A percentile compares a stretch with the other conserved stretches of the same genome.
phyloP scores from a whole-genome alignment of 2,113 vertebrate genomes.

The Engraulis encrasicolus region DNA sequence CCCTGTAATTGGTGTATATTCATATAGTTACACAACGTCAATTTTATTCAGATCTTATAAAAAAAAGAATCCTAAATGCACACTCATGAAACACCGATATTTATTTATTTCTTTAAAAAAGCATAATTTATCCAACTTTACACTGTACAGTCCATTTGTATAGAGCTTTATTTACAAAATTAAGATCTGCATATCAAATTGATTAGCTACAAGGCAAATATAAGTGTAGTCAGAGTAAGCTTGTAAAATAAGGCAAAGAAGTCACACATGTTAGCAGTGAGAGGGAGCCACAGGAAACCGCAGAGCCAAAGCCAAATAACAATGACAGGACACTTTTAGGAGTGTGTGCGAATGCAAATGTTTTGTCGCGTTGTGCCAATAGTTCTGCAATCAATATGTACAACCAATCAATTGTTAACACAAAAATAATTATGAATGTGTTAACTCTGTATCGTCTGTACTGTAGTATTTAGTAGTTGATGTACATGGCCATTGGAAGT shows the following conservation, averaged over 20 bases:
- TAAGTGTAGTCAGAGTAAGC: slow-evolving; percentile 83
- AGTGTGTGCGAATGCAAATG: slow-evolving; percentile 10
- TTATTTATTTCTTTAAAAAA: slow-evolving; percentile 82
- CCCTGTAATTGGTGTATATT: too few relatives aligned
- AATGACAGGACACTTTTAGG: slow-evolving; percentile 28
- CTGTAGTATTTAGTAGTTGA: background rate
- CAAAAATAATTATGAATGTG: background rate
- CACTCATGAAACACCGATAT: slow-evolving; percentile 65
- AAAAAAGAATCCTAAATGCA: background rate
- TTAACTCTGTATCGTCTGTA: too few relatives aligned
- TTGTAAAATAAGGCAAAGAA: slow-evolving; percentile 94
- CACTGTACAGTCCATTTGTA: slow-evolving; percentile 78
- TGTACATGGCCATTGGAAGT: background rate
- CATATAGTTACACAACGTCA: too few relatives aligned
- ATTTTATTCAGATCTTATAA: too few relatives aligned
- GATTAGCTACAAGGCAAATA: slow-evolving; percentile 85
- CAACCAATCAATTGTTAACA: background rate
- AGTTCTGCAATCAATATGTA: background rate
- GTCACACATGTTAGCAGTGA: slow-evolving; percentile 54
- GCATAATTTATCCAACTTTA: slow-evolving; percentile 74
- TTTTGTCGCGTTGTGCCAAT: slow-evolving; percentile 10
- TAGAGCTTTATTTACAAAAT: slow-evolving; percentile 87
- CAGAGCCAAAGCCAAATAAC: slow-evolving; percentile 35
- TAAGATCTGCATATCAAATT: slow-evolving; percentile 86
- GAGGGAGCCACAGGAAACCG: slow-evolving; percentile 41